Conservation (phyloP, 2,888 invertebrate genomes). For the Leptinotarsa haldemani region DNA sequence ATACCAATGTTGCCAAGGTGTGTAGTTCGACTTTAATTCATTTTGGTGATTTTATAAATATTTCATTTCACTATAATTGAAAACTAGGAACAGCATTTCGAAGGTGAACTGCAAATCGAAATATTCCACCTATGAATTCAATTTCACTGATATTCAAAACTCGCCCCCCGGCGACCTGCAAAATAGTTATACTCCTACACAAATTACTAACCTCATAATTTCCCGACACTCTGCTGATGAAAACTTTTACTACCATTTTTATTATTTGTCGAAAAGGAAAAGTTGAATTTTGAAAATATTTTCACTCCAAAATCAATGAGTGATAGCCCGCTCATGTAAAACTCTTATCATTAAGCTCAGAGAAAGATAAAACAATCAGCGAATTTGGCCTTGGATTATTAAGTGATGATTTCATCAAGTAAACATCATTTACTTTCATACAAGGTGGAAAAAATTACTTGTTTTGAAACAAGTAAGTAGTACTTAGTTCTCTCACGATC, state of each 20-base stretch:
- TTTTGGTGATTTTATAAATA: too few species aligned
- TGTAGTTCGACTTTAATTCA: too few species aligned
- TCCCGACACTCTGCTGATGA: conserved; percentile 91
- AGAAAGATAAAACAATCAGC: conserved; percentile 6
- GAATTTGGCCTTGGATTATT: not conserved
- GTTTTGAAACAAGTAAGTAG: not conserved
- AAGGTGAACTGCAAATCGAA: too few species aligned
- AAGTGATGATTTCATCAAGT: not conserved
- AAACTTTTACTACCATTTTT: conserved; percentile 89
- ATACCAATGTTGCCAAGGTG: too few species aligned
- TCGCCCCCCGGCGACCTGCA: too few species aligned
- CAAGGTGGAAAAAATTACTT: not conserved
- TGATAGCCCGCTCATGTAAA: not conserved
- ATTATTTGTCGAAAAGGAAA: not conserved
- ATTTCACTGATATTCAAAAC: too few species aligned
- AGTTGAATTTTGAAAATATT: not conserved
- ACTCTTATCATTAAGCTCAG: not conserved
- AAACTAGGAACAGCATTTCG: too few species aligned
- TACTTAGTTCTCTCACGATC: too few species aligned
- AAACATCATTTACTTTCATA: not conserved
- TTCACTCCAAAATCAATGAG: not conserved
- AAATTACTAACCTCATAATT: conserved; percentile 85
- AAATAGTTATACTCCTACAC: too few species aligned
- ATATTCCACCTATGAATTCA: too few species aligned
- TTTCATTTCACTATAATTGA: too few species aligned